Evolutionary conservation across 2,113 vertebrate genomes (phyloP), one percentile per base, ranked within the genome.

Genomic region (Crotophaga sulcirostris): DNA sequence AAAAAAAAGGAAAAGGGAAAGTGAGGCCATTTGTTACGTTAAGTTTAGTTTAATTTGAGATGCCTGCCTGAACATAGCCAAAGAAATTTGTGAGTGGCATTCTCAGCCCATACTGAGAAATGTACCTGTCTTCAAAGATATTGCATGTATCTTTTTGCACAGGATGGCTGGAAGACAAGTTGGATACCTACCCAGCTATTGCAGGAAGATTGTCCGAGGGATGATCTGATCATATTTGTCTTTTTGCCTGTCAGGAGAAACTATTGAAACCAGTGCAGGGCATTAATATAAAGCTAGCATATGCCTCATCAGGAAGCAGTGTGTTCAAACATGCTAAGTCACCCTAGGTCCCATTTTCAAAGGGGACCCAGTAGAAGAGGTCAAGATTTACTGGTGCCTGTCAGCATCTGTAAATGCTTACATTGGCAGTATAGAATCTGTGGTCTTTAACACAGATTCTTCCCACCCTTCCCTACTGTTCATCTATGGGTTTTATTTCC

Each of bases 41-140:
- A 36, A 88, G 26, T 78, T 93, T 69, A 83, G 54, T 70, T 94
- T 74, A 12, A 52, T 91, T 87, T 94, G 62, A 94, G 63, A 80
- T 44, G 42, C 18, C n/a, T 94, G 20, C 18, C 64, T 62, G 52
- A 69, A 55, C 47, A 38, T 74, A 69, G 26, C 33, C 17, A 58
- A 89, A 67, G 56, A 89, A 91, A 94, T 69, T 42, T 68, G 40
- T 85, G 45, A 78, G 36, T 33, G 29, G 26, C 16, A 33, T 82
- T 90, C 38, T 26, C 66, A 63, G 34, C 36, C 66, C 34, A 2
- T 56, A 29, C 56, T 70, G 69, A 34, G 40, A 87, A 79, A 69
- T 29, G 21, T 18, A 23, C 9, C 58, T 87, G 13, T 62, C 62
- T 91, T 73, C 40, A 45, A 24, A 44, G 58, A 9, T 26, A 42